phyloP scores from a whole-genome alignment of 2,113 vertebrate genomes.

The Podocnemis expansa region DNA sequence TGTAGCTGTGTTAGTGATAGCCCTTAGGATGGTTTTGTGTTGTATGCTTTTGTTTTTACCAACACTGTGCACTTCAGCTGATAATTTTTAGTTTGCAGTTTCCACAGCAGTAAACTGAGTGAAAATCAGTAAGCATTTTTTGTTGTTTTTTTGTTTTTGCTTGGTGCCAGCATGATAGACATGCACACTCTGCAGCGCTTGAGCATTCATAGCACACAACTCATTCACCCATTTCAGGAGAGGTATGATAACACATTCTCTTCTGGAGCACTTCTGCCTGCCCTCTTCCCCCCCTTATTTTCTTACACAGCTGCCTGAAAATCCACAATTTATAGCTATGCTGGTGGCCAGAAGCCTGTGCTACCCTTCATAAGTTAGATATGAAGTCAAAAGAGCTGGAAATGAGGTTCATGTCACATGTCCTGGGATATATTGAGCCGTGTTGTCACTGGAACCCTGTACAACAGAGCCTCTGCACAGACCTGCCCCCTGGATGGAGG shows the following conservation, averaged over 20 bases:
- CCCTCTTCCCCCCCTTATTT: too few relatives aligned
- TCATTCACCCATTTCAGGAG: background rate
- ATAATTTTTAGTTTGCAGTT: background rate
- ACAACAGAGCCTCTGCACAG: background rate
- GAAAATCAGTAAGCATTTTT: background rate
- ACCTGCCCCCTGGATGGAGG: background rate
- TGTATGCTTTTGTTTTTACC: background rate
- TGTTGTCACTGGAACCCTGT: background rate
- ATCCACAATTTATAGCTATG: background rate
- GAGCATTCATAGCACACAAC: too few relatives aligned
- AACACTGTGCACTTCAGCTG: background rate
- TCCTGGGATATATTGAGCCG: background rate
- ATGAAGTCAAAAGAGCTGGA: background rate
- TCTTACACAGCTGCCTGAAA: background rate
- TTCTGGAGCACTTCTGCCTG: too few relatives aligned
- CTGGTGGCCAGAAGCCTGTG: background rate
- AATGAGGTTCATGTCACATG: background rate
- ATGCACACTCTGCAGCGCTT: background rate
- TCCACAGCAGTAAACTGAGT: background rate
- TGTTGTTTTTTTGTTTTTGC: background rate
- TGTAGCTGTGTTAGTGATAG: background rate
- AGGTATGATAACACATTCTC: too few relatives aligned
- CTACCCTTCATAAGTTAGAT: background rate
- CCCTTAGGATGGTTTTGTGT: background rate
- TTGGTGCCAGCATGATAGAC: background rate